phyloP scores from a whole-genome alignment of 1,140 invertebrate genomes.

The Aporrectodea caliginosa region DNA sequence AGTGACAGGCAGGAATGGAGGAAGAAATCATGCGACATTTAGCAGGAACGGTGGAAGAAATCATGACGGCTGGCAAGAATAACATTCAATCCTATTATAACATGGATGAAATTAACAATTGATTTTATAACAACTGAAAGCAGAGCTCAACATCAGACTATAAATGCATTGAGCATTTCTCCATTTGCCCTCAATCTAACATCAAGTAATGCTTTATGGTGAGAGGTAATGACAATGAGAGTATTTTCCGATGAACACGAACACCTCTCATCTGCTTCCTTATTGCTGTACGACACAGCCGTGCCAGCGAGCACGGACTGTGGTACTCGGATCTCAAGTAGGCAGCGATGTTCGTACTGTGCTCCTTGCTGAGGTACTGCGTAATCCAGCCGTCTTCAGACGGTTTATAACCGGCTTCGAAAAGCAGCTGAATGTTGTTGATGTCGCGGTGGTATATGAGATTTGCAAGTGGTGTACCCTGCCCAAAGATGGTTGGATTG shows the following conservation, averaged over 20 bases:
- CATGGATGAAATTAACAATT: no score
- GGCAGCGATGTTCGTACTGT: neutral
- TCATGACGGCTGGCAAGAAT: no score
- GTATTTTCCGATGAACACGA: neutral
- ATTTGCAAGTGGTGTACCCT: constrained; percentile 42
- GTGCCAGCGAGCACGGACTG: neutral
- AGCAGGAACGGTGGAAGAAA: no score
- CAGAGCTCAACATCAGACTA: no score
- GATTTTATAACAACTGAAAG: no score
- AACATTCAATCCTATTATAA: no score
- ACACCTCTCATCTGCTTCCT: neutral
- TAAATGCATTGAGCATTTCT: no score
- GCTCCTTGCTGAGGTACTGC: neutral
- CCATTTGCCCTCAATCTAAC: neutral
- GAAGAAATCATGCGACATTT: no score
- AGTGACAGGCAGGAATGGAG: no score
- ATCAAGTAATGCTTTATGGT: neutral
- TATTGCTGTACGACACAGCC: neutral
- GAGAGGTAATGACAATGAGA: neutral
- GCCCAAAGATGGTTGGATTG: constrained; percentile 38
- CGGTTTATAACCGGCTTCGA: constrained; percentile 39
- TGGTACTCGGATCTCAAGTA: neutral
- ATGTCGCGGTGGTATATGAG: constrained; percentile 36
- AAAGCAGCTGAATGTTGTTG: constrained; percentile 32
- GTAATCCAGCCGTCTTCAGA: constrained; percentile 29